phyloP scores from a whole-genome alignment of 2,797 vertebrate genomes.

The Bradypus variegatus region DNA sequence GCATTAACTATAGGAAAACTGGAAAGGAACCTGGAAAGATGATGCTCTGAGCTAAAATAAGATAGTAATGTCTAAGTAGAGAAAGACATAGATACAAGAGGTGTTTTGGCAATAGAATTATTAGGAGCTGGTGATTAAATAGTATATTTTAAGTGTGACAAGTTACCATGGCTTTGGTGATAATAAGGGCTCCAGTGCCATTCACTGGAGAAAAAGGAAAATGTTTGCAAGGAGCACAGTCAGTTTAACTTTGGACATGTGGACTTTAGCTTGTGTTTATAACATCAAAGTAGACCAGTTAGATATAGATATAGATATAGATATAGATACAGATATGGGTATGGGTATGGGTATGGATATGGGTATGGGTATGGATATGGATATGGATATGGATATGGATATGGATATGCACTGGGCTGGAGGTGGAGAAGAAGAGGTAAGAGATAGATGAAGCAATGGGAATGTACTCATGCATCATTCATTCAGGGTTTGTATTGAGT shows the following conservation, averaged over 20 bases:
- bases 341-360: too few relatives aligned
- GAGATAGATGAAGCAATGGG: not conserved
- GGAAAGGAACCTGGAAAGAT: not conserved
- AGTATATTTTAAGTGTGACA: not conserved
- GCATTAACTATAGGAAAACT: not conserved
- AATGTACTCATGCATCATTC: not conserved
- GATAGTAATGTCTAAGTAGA: fast-evolving
- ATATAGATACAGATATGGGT: too few relatives aligned
- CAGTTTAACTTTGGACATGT: not conserved
- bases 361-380: too few relatives aligned
- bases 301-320: too few relatives aligned
- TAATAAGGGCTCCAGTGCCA: fast-evolving
- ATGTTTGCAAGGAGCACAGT: not conserved
- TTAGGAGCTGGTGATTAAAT: not conserved
- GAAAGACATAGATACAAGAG: too few relatives aligned
- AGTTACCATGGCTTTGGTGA: not conserved
- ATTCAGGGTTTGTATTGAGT: not conserved
- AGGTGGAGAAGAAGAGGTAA: not conserved
- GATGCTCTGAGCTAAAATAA: not conserved
- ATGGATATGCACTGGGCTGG: not conserved
- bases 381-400: too few relatives aligned
- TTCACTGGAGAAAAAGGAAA: not conserved
- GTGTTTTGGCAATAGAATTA: not conserved
- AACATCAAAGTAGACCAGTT: not conserved
- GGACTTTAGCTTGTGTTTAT: not conserved